Evolutionary conservation across 2,888 invertebrate species (phyloP).

Genomic region (Ametastegia equiseti): DNA sequence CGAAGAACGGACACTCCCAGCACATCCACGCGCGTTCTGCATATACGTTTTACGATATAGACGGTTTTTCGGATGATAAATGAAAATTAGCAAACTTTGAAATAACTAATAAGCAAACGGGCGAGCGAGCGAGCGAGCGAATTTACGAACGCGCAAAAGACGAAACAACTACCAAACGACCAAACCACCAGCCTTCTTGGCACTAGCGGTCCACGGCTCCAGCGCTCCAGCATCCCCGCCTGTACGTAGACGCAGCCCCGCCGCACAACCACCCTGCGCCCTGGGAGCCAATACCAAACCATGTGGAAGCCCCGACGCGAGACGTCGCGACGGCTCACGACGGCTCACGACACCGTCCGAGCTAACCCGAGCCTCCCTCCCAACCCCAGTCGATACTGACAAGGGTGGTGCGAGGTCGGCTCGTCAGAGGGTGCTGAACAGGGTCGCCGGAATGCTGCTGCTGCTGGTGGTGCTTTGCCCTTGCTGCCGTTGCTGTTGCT

Average conservation of each 20-base stretch:
- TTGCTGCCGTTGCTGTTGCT: constrained; percentile 23
- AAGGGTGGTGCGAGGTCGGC: constrained; percentile 72
- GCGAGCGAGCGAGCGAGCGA: constrained; percentile 17
- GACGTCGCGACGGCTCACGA: constrained; percentile 71
- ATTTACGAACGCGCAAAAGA: constrained; percentile 30
- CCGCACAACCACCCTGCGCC: constrained; percentile 71
- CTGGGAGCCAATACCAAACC: constrained; percentile 76
- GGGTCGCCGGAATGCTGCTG: constrained; percentile 53
- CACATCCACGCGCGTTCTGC: constrained; percentile 68
- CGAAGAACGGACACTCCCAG: constrained; percentile 68
- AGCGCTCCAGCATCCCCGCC: constrained; percentile 50
- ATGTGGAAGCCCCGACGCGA: constrained; percentile 73
- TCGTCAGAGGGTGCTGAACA: constrained; percentile 72
- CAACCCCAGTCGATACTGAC: constrained; percentile 71
- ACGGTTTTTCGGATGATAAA: constrained; percentile 58
- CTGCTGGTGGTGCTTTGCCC: constrained; percentile 39
- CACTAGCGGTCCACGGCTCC: constrained; percentile 73
- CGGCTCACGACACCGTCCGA: constrained; percentile 49
- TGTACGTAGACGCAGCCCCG: constrained; percentile 61
- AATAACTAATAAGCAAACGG: constrained; percentile 17
- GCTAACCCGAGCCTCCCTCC: constrained; percentile 56
- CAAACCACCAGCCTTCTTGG: constrained; percentile 72
- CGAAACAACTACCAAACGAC: constrained; percentile 57
- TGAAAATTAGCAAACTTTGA: not conserved
- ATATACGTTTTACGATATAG: constrained; percentile 53